phyloP scores from a whole-genome alignment of 1,140 invertebrate genomes.

The Brachionus koreanus region DNA sequence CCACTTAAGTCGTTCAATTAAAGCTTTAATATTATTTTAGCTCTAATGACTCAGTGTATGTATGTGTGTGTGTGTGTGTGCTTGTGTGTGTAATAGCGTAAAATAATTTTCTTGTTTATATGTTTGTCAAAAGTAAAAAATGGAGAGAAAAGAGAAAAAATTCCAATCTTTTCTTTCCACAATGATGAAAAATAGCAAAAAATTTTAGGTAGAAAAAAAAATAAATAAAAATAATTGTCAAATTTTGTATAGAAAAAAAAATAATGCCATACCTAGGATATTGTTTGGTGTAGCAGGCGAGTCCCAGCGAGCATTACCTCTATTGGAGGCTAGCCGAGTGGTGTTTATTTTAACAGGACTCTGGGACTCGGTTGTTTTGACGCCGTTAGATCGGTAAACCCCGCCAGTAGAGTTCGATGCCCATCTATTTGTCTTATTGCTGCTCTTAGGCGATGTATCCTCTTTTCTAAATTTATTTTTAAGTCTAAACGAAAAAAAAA shows the following conservation, averaged over 20 bases:
- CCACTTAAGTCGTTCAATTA: neutral
- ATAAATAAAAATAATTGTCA: neutral
- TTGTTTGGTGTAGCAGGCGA: neutral
- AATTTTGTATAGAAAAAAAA: neutral
- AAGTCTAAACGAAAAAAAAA: neutral
- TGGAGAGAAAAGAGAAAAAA: conserved; percentile 10
- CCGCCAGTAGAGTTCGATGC: neutral
- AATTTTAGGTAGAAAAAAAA: neutral
- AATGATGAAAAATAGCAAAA: conserved; percentile 6
- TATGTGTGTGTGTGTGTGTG: neutral
- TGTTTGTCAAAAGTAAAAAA: conserved; percentile 7
- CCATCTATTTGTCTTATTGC: neutral
- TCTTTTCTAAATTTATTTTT: neutral
- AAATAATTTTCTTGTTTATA: conserved; percentile 32
- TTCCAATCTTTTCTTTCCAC: conserved; percentile 5
- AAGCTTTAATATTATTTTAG: neutral
- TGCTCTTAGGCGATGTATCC: neutral
- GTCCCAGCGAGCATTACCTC: conserved; percentile 1
- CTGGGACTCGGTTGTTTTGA: neutral
- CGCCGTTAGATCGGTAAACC: neutral
- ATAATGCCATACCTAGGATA: conserved; percentile 18
- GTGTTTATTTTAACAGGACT: neutral
- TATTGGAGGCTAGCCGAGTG: neutral
- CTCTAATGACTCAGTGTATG: neutral
- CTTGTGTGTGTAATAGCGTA: neutral